Evolutionary conservation across 2,888 invertebrate species (phyloP).

Genomic region (Keiferia lycopersicella): DNA sequence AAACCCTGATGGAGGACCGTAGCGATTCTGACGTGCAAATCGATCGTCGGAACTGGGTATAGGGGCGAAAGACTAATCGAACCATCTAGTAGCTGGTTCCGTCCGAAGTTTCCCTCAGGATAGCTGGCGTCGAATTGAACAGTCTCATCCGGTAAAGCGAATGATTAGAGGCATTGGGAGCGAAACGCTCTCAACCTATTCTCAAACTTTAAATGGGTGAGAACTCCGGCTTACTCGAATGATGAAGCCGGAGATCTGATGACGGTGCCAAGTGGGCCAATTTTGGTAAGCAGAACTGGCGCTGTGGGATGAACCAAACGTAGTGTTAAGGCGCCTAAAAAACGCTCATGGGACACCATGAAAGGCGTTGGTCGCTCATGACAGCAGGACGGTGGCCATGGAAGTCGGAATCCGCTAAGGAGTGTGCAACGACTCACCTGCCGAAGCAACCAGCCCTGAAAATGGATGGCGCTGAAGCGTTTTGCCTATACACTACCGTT

Average conservation of each 20-base stretch:
- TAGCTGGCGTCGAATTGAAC: conserved; percentile 78
- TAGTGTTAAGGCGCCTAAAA: conserved; percentile 85
- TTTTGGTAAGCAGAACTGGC: conserved; percentile 91
- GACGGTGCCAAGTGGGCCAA: conserved; percentile 83
- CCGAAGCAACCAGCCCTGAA: conserved; percentile 85
- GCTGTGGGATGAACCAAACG: conserved; percentile 86
- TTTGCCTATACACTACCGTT: conserved; percentile 74
- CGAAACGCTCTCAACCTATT: conserved; percentile 87
- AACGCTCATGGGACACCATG: conserved; percentile 63
- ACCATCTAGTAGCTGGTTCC: conserved; percentile 90
- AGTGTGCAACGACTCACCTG: conserved; percentile 83
- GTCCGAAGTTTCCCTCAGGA: conserved; percentile 89
- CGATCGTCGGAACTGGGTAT: conserved; percentile 89
- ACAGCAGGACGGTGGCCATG: conserved; percentile 13
- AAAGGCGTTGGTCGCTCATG: conserved; percentile 79
- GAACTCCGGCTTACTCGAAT: conserved; percentile 82
- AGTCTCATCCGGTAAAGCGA: conserved; percentile 88
- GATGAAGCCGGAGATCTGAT: conserved; percentile 77
- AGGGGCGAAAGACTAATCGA: conserved; percentile 87
- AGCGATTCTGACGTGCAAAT: conserved; percentile 90
- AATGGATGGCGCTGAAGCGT: conserved; percentile 84
- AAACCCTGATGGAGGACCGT: conserved; percentile 87
- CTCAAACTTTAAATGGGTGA: conserved; percentile 90
- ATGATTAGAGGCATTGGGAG: conserved; percentile 87
- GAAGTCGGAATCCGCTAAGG: conserved; percentile 86